Evolutionary conservation across 1,140 invertebrate genomes (phyloP), one percentile per base, ranked within the genome.

Genomic region (Chionoecetes opilio): DNA sequence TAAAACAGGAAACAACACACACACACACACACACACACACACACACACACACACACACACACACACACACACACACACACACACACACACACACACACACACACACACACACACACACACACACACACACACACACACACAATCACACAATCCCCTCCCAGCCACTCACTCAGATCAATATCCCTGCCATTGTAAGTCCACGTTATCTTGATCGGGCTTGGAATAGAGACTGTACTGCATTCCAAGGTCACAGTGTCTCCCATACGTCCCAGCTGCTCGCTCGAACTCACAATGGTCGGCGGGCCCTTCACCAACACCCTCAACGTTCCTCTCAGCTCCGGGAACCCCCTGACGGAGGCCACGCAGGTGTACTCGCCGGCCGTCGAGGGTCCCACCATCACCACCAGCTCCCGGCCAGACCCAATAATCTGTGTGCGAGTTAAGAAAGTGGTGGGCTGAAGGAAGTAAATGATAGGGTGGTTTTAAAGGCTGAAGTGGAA

Each of bases 181-280:
- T 37, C 32, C 26, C 85, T 31, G 17, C 93, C 93, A 0, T 89
- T 94, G 35, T 89, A 94, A 2, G 93, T 90, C 93, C 93, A 93
- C 29, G 93, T 94, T 32, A 94, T 94, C 85, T 38, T 87, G 17
- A 94, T 94, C 29, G 93, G 93, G 31, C 93, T 94, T 2, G 93
- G 93, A 35, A 94, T 89, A 34, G 93, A 94, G 6, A 94, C 93
- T 11, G 93, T 94, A 31, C 93, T 89, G 31, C 93, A 94, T 41
- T 94, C 93, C 0, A 94, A 6, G 0, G 86, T 94, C 8, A 94
- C 93, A 3, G 93, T 94, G 93, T 89, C 93, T 0, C 93, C 93
- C 93, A 94, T 89, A 17, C 93, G 29, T 2, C 93, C 93, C 35
- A 82, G 93, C 53, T 94, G 93, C 38, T 94, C 93, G 21, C 53